Conservation (phyloP, 2,797 vertebrate species). For the Numenius phaeopus region DNA sequence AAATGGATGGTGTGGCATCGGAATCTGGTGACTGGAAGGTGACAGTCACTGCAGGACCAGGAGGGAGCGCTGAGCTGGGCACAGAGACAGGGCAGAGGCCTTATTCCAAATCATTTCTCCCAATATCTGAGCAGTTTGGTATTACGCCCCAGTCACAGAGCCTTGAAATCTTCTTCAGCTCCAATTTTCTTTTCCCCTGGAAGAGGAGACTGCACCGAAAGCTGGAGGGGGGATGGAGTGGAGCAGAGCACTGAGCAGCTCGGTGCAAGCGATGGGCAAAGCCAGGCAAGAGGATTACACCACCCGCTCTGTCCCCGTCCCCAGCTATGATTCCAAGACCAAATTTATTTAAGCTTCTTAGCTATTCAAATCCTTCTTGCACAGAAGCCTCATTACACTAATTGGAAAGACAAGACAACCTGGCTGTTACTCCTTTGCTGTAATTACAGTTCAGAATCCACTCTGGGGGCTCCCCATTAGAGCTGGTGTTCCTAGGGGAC, state of each 20-base stretch:
- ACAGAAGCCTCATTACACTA: slow-evolving; percentile 42
- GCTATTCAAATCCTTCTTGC: slow-evolving; percentile 36
- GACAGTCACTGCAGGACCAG: neutral
- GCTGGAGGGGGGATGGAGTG: neutral
- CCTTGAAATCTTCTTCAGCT: neutral
- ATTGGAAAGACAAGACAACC: slow-evolving; percentile 24
- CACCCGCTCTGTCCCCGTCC: neutral
- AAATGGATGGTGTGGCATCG: rapidly evolving
- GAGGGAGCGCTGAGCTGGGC: neutral
- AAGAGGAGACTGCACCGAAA: neutral
- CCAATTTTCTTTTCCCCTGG: neutral
- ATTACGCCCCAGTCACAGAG: neutral
- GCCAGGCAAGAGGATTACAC: neutral
- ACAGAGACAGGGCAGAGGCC: neutral
- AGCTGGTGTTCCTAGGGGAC: neutral
- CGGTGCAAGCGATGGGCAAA: neutral
- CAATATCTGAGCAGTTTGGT: neutral
- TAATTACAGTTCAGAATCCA: neutral
- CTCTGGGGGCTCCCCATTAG: neutral
- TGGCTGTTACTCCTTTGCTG: neutral
- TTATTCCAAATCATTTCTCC: neutral
- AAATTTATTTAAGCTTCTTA: slow-evolving; percentile 62
- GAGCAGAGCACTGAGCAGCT: neutral
- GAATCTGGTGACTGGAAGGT: too few relatives aligned
- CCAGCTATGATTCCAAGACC: neutral